These are phyloP conservation scores for Azemiops feae DNA, from an alignment of 2,113 vertebrate genomes.

Conservation along the genomic window DNA sequence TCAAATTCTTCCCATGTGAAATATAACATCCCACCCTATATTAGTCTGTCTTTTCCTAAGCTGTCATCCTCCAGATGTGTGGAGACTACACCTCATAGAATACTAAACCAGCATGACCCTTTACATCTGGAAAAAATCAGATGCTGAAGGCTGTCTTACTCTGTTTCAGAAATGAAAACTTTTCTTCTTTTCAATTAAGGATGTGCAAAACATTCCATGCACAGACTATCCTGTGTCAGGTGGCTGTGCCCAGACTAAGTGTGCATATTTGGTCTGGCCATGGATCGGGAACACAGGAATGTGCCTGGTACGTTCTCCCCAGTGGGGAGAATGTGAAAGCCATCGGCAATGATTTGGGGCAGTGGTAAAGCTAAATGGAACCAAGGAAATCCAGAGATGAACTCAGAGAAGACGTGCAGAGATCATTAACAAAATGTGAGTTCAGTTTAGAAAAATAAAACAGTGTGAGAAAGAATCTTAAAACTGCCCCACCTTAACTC, in stretches of 20 bases:
- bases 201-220: background rate
- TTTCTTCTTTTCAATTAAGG: background rate
- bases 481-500: background rate
- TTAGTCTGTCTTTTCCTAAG: background rate
- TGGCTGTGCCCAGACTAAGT: background rate
- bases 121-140: background rate
- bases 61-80: background rate
- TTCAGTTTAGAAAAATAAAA: background rate
- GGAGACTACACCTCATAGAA: background rate
- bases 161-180: background rate
- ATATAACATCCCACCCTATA: conserved; percentile 11
- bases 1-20: conserved; percentile 28
- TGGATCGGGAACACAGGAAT: background rate
- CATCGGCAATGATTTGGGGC: background rate
- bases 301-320: background rate
- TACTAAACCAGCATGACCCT: background rate
- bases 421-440: background rate
- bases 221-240: background rate
- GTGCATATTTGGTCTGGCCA: background rate
- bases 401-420: background rate
- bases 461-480: background rate
- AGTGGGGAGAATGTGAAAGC: background rate
- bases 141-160: background rate
- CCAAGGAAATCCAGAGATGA: background rate
- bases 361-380: background rate